Base-by-base conservation (phyloP, 2,888 invertebrate genomes). In the Cinara cedri region DNA sequence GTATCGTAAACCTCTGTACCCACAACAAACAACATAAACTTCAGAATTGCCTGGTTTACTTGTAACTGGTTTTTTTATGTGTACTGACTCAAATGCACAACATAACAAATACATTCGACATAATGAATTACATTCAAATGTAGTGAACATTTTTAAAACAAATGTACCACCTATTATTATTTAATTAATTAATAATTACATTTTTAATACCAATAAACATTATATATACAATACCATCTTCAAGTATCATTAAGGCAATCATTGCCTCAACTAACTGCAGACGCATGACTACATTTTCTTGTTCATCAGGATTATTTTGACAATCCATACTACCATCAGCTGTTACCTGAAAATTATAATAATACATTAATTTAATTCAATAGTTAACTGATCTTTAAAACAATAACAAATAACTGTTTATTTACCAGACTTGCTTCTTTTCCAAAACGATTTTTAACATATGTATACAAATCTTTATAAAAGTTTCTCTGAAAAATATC, bases 41-140 rank as follows among this genome's bases (percentile, higher is more conserved):
- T 98, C 98, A 0, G 97, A 97, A 86, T 98, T 98, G 10, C 97
- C 97, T 84, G 93, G 92, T 85, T 95, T 94, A n/a, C 97, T 97
- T 0, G 95, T 94, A 0, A 91, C 91, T 0, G 98, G 97, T 85
- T 98, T 98, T 85, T 91, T 93, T 21, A 94, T 87, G 83, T 90
- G 88, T 0, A 97, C 91, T 84, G 90, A 87, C 46, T 88, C 85
- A 85, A 98, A 98, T 19, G 89, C 84, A 83, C 92, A 91, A 83
- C 91, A 91, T 4, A 98, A 87, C 13, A 97, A 86, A 85, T 92
- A 97, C 72, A 97, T 85, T 6, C 96, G 86, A 82, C 90, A 91
- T 0, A 96, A 88, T 1, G 94, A 92, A n/a, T 90, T 88, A 82
- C 91, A 90, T 85, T 97, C 96, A 85, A 94, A 96, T 82, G 93